Base-by-base conservation (phyloP, 2,888 invertebrate genomes). In the Elegia similella region DNA sequence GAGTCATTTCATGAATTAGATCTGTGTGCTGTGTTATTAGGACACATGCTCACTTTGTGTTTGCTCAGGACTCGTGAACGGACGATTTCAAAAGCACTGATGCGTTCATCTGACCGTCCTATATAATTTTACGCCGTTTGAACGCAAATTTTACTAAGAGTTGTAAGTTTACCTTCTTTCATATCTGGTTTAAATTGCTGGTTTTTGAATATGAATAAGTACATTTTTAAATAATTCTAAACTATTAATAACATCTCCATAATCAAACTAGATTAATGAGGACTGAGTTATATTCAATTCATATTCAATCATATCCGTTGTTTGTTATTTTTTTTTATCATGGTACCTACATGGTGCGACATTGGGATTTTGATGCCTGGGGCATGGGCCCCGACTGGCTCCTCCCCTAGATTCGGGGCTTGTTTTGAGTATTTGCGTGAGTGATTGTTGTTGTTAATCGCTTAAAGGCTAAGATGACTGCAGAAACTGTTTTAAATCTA, bases 1-100 rank as follows among this genome's bases (percentile, higher is more conserved):
- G 66, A 65, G 67, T 79, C 79, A 80, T 82, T 79, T 34, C 10
- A 6, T 73, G 67, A 75, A 81, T 82, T 80, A 76, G 74, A 76
- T 73, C 69, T 70, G 63, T 63, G 60, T 62, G 67, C 60, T 70
- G 64, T 79, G 70, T 84, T 78, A 88, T 88, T 88, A 86, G 77
- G 77, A 80, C 81, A 83, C 82, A 80, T 80, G 81, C 78, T 77
- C 70, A 82, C 84, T 85, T 88, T 90, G 84, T 88, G 72, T 86
- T 82, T 90, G 87, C 76, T 80, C 86, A 86, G 77, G 80, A 80
- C 67, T 82, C 86, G 78, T 85, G 86, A 86, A 89, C 81, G 76
- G 64, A 73, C 72, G 73, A 82, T 80, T 84, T 76, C 66, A 70
- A 82, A 84, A 70, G 72, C 86, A 82, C 72, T 77, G 79, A 75